Percentiles rank a stretch among this genome's conserved stretches.
Conservation (phyloP, 2,113 vertebrate genomes). For the Istiophorus platypterus region DNA sequence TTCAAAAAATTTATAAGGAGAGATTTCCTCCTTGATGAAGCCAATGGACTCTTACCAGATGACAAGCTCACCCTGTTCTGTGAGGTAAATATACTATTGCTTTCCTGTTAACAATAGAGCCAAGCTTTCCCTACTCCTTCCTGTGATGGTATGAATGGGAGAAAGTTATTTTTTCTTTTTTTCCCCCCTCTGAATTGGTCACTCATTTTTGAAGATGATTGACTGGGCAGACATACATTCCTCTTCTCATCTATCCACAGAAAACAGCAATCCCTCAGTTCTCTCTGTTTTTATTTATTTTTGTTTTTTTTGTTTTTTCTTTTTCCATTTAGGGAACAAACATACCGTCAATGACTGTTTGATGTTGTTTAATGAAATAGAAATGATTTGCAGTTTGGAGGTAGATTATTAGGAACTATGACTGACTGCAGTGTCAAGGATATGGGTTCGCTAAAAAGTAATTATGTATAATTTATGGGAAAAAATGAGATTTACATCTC, state of each 20-base stretch:
- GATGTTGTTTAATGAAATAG: neutral
- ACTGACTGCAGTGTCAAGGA: neutral
- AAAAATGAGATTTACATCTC: neutral
- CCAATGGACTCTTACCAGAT: constrained; percentile 97
- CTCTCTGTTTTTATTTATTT: neutral
- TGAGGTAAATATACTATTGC: constrained; percentile 87
- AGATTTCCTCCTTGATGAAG: constrained; percentile 98
- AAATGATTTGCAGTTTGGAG: neutral
- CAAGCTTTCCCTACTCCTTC: neutral
- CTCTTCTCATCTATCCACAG: neutral
- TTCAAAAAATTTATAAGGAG: constrained; percentile 99
- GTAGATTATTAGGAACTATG: neutral
- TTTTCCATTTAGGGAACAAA: too few species aligned
- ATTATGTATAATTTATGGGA: neutral
- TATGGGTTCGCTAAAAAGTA: neutral
- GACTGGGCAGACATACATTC: neutral
- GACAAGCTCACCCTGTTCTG: constrained; percentile 99
- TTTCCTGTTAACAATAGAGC: neutral
- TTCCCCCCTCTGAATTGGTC: neutral
- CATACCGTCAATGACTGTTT: too few species aligned
- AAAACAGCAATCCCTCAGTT: neutral
- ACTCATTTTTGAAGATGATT: neutral
- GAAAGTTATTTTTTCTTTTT: neutral
- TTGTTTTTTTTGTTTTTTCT: too few species aligned
- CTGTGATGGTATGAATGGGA: neutral